Evolutionary conservation across 1,140 invertebrate genomes (phyloP), one percentile per base, ranked within the genome.

Genomic region (Eriocheir sinensis): DNA sequence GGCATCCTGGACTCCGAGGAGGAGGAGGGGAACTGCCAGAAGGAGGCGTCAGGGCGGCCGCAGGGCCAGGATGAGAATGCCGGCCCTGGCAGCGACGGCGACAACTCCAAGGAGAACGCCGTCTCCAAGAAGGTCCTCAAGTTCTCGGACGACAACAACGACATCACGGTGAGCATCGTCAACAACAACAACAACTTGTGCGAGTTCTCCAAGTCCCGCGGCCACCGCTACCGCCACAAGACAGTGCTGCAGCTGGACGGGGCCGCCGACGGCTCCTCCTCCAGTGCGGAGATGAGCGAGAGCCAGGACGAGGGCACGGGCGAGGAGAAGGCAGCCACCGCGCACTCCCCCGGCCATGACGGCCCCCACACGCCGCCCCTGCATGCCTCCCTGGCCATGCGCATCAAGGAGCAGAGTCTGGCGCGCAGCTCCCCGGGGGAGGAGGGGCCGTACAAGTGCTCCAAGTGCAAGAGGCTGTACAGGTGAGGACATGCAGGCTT

Each of bases 391-490:
- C 60, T 96, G 15, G 95, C 95, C 40, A 91, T 96, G 72, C 94
- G 95, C 41, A 96, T 96, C 40, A 96, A 96, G 95, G 94, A 96
- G 27, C 95, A 96, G 53, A 95, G 95, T 94, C 81, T 96, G 38
- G 95, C 95, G n/a, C 89, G 95, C 34, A 96, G 95, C 38, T 96
- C 95, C 34, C 95, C 95, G 36, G 95, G 95, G 38, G 95, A 96
- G 34, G 98, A 98, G 95, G 98, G 97, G 95, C 98, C 98, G 30
- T 98, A 99, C 0, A 98, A 98, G 96, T 99, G 99, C 97, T 97
- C 98, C 95, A 97, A 98, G 91, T 99, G 99, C 96, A 98, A 98
- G 96, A 98, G 98, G 96, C 98, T 98, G 3, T 99, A 99, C 96
- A 97, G 99, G 95, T 96, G 92, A 80, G 94, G 9, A 48, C 38